Conservation (phyloP, 2,797 vertebrate species). For the Dermochelys coriacea region DNA sequence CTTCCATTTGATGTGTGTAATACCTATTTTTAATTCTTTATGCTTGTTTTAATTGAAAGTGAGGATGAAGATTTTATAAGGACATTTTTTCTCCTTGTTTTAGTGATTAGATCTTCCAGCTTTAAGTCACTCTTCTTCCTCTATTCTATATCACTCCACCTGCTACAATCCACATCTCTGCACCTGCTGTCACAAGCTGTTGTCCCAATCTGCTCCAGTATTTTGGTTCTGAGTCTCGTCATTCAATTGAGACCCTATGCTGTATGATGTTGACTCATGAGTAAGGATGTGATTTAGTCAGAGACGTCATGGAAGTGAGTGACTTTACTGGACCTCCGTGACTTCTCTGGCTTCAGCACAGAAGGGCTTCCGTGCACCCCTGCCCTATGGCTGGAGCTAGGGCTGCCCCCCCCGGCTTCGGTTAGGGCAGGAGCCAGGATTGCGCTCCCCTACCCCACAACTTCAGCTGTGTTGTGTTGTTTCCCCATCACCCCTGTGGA, state of each 20-base stretch:
- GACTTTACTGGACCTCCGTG: too few species aligned
- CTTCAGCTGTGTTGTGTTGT: too few species aligned
- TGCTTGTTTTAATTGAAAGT: not conserved
- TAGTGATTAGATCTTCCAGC: not conserved
- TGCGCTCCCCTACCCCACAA: too few species aligned
- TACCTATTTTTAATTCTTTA: not conserved
- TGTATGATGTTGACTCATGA: not conserved
- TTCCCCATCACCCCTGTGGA: too few species aligned
- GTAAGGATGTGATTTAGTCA: too few species aligned
- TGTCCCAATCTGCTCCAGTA: slow-evolving; percentile 50
- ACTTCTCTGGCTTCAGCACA: too few species aligned
- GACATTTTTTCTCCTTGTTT: not conserved
- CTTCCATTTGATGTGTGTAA: not conserved
- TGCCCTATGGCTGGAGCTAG: too few species aligned
- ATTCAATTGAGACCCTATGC: not conserved
- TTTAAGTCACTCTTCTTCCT: not conserved
- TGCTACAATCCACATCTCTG: not conserved
- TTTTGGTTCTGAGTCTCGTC: slow-evolving; percentile 9
- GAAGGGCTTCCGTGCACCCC: too few species aligned
- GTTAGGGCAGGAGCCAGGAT: too few species aligned
- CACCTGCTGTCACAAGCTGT: slow-evolving; percentile 72
- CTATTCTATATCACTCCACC: not conserved
- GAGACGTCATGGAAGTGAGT: too few species aligned
- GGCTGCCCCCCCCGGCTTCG: too few species aligned
- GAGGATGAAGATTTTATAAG: not conserved